Conservation (phyloP, 1,140 invertebrate species). For the Philopotamus ludificatus region DNA sequence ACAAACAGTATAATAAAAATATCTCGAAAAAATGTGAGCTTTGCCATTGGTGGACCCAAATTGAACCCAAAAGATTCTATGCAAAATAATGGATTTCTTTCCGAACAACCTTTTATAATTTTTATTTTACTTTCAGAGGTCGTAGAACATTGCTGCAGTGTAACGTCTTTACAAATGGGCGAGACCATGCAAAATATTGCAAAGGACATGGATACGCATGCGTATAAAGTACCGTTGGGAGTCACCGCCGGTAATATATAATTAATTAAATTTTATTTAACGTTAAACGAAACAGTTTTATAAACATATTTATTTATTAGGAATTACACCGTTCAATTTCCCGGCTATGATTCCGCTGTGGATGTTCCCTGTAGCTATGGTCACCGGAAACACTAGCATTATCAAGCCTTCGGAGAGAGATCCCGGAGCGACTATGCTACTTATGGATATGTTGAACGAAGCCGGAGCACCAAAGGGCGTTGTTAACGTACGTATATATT, state of each 20-base stretch:
- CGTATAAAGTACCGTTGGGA: constrained; percentile 86
- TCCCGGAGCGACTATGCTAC: constrained; percentile 92
- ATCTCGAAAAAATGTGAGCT: too few relatives aligned
- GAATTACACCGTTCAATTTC: constrained; percentile 94
- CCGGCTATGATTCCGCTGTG: constrained; percentile 99
- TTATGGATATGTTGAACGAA: constrained; percentile 85
- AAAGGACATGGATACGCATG: constrained; percentile 90
- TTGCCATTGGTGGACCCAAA: too few relatives aligned
- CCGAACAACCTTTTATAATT: too few relatives aligned
- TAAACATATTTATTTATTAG: constrained; percentile 50
- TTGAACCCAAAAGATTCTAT: too few relatives aligned
- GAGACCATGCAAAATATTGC: constrained; percentile 90
- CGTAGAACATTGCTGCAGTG: constrained; percentile 93
- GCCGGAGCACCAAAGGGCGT: constrained; percentile 92
- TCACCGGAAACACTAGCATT: constrained; percentile 81
- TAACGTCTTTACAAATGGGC: constrained; percentile 88
- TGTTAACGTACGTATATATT: constrained; percentile 73
- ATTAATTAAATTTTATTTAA: constrained; percentile 2
- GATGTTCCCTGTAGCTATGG: constrained; percentile 95
- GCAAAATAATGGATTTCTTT: too few relatives aligned
- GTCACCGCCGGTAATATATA: constrained; percentile 65
- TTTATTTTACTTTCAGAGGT: constrained; percentile 90
- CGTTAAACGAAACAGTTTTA: neutral
- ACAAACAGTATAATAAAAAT: too few relatives aligned
- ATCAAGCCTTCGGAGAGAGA: constrained; percentile 95